Percentiles rank a stretch among this genome's conserved stretches.
Evolutionary conservation across 1,140 invertebrate species (phyloP).

Genomic region (Achatina immaculata): DNA sequence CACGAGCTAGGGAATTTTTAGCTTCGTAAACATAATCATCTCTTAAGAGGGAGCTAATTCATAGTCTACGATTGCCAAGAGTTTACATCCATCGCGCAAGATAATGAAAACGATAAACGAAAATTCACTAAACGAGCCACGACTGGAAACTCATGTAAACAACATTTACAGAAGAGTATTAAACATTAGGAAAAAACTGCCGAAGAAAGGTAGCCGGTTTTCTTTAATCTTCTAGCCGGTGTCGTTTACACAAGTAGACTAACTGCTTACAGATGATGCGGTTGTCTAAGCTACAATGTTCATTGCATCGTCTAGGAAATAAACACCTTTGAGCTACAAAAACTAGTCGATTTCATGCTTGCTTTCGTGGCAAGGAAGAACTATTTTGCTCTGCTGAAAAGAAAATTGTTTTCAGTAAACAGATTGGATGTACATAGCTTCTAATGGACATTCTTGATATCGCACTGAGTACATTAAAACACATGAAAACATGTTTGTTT

Average conservation of each 20-base stretch:
- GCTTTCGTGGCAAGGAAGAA: background rate
- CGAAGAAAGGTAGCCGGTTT: background rate
- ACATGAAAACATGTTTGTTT: background rate
- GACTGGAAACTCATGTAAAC: background rate
- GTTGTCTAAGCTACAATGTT: background rate
- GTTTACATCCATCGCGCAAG: background rate
- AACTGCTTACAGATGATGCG: background rate
- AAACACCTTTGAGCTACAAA: background rate
- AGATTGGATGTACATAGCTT: background rate
- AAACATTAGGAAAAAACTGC: background rate
- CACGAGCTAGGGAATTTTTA: background rate
- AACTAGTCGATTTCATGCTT: background rate
- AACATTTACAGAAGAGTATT: background rate
- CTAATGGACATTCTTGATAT: background rate
- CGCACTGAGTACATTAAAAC: background rate
- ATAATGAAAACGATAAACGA: background rate
- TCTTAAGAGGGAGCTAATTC: background rate
- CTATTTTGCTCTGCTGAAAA: background rate
- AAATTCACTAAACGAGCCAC: background rate
- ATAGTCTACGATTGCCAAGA: background rate
- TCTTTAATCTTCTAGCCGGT: background rate
- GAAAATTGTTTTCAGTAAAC: background rate
- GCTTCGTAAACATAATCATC: background rate
- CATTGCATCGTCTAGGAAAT: background rate
- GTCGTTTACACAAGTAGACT: background rate